Evolutionary conservation across 2,888 invertebrate species (phyloP).

Genomic region (Drosophila borborema): DNA sequence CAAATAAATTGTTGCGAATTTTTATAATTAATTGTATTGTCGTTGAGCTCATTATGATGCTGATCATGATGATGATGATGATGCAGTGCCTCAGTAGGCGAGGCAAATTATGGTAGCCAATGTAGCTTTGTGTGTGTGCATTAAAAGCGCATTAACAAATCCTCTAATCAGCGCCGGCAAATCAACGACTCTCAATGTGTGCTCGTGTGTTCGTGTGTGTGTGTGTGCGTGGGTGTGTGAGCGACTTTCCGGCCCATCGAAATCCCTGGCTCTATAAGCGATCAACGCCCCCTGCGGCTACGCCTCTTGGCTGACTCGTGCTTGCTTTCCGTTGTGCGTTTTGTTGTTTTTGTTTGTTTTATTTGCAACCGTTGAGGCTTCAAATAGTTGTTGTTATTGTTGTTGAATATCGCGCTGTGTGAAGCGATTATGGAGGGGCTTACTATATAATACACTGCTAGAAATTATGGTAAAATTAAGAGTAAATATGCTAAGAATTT

Average conservation of each 20-base stretch:
- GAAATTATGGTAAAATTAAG: conserved; percentile 4
- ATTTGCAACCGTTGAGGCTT: conserved; percentile 44
- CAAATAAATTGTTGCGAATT: conserved; percentile 80
- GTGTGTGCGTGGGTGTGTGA: conserved; percentile 16
- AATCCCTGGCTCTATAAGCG: neutral
- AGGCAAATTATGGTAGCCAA: conserved; percentile 44
- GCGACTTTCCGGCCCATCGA: conserved; percentile 49
- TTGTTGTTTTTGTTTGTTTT: conserved; percentile 31
- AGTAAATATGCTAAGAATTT: neutral
- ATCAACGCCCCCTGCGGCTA: conserved; percentile 27
- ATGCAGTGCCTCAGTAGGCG: conserved; percentile 58
- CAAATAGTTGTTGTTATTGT: conserved; percentile 18
- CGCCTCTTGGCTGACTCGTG: conserved; percentile 24
- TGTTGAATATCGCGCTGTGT: conserved; percentile 18
- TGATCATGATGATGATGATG: conserved; percentile 36
- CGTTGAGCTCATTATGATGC: conserved; percentile 52
- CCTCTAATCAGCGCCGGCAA: conserved; percentile 75
- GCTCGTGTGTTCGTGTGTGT: conserved; percentile 2
- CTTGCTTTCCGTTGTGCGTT: conserved; percentile 56
- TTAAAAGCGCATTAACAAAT: conserved; percentile 80
- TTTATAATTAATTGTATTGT: conserved; percentile 82
- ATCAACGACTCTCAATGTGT: conserved; percentile 52
- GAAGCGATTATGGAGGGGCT: conserved; percentile 37
- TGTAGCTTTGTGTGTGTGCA: conserved; percentile 35
- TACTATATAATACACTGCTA: conserved; percentile 39